Base-by-base conservation (phyloP, 2,797 vertebrate species). In the Varecia variegata region DNA sequence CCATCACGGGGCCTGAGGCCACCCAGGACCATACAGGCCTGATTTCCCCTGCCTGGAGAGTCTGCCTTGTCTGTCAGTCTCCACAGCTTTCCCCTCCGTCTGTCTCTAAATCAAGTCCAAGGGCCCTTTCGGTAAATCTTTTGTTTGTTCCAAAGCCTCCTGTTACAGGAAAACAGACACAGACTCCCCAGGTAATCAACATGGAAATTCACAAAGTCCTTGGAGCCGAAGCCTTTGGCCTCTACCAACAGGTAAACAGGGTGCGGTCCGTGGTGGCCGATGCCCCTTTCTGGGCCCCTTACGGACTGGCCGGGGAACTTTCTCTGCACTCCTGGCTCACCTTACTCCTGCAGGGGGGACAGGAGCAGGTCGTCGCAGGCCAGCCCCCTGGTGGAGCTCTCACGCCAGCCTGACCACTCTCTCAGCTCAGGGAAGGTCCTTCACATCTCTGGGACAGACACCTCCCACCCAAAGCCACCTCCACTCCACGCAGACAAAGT, bases 91-190 rank as follows among this genome's bases (percentile, higher is more conserved):
- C 54, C 35, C 76, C 32, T 2, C 25, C 21, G 43, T 38, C 54
- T 20, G 7, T 40, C 87, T 76, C 73, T 27, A n/a, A 27, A n/a
- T 45, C 60, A 88, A 76, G 71, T 3, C 43, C 35, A 62, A 47
- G 73, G 20, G 30, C 10, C 47, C 76, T 62, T 74, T 23, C 2
- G 2, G 45, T 82, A 45, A 50, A 85, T 35, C 13, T 52, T 67
- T 38, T 47, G 58, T 27, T 76, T 67, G 12, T 50, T 68, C 67
- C 20, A 43, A 83, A 95, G 70, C 71, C 70, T 85, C 38, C 32
- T 62, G 2, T 35, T 54, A 65, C 1, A 90, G 62, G 58, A 80
- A 77, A 62, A 71, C 38, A 86, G 40, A 88, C 14, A 50, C 85
- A 40, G 62, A 92, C 18, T 10, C 65, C 38, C 85, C 27, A 2